Base-by-base conservation (phyloP, 1,140 invertebrate species). In the Habropoda laboriosa region DNA sequence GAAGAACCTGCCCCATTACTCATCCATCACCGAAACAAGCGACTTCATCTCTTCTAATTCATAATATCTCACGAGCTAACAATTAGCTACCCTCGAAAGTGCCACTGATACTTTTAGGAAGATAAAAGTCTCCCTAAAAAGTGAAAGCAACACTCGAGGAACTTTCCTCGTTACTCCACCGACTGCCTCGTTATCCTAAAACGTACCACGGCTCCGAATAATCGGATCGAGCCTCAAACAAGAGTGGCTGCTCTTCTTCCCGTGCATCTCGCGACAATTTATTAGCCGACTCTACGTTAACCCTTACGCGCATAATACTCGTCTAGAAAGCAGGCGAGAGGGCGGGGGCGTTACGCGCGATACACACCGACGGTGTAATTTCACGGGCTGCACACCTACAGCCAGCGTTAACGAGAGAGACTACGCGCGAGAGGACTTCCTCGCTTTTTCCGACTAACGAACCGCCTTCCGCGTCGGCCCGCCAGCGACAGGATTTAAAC, bases 371-470 rank as follows among this genome's bases (percentile, higher is more conserved):
- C 79, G 53, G 68, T 71, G 79, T 73, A 85, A 84, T 85, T 85
- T 83, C 67, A 67, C 72, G 67, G 55, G 53, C 21, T 47, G 70
- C 60, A 67, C 76, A 63, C 51, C 60, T 80, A 60, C 66, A 76
- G 49, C 71, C 53, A 75, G 47, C 70, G 75, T 81, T 85, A 86
- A 85, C 83, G 66, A 85, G 82, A 70, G 51, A 42, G 53, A 38
- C 61, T 10, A 5, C 21, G 18, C 45, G 45, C 45, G 45, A n/a
- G 12, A 47, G 73, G 68, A 64, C 73, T 81, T 68, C 35, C 67
- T 61, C 42, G 51, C 60, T 81, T 87, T 83, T 80, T 81, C 80
- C 55, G 40, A 10, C 78, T 88, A 88, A 88, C 82, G 85, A 88
- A 88, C 82, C 82, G 75, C 78, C 86, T 83, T 85, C 66, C 67